Evolutionary conservation across 1,140 invertebrate species (phyloP).

Genomic region (Monochamus saltuarius): DNA sequence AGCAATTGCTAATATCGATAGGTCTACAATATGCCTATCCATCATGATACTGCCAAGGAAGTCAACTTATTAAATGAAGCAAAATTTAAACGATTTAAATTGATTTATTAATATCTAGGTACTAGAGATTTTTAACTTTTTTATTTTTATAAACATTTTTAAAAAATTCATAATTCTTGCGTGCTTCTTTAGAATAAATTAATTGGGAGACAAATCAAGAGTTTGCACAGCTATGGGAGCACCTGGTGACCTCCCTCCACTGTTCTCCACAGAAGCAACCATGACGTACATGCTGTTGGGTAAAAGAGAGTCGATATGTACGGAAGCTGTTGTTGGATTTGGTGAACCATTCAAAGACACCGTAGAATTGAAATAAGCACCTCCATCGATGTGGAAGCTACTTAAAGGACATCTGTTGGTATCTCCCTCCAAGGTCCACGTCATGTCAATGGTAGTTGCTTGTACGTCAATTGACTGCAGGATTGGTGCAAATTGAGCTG

Average conservation of each 20-base stretch:
- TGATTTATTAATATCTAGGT: too few relatives aligned
- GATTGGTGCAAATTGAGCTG: neutral
- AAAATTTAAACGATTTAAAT: too few relatives aligned
- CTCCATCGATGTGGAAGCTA: neutral
- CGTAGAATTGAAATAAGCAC: neutral
- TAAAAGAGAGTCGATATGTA: neutral
- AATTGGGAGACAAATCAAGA: too few relatives aligned
- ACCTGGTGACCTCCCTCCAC: neutral
- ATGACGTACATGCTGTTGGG: conserved; percentile 9
- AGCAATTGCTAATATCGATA: too few relatives aligned
- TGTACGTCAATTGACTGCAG: neutral
- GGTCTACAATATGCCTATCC: too few relatives aligned
- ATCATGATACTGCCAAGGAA: too few relatives aligned
- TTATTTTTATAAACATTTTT: too few relatives aligned
- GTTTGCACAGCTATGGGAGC: too few relatives aligned
- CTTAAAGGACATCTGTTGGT: neutral
- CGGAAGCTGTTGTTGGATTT: neutral
- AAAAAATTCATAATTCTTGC: too few relatives aligned
- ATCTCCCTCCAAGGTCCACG: neutral
- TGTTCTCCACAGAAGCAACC: conserved; percentile 2
- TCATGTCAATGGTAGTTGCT: neutral
- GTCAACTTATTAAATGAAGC: too few relatives aligned
- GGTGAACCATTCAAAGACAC: conserved; percentile 3
- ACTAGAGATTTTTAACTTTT: too few relatives aligned
- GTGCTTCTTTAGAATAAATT: too few relatives aligned